These are phyloP conservation scores for Trachelus iudaicus DNA, from an alignment of 2,888 invertebrate species.

Conservation along the genomic window DNA sequence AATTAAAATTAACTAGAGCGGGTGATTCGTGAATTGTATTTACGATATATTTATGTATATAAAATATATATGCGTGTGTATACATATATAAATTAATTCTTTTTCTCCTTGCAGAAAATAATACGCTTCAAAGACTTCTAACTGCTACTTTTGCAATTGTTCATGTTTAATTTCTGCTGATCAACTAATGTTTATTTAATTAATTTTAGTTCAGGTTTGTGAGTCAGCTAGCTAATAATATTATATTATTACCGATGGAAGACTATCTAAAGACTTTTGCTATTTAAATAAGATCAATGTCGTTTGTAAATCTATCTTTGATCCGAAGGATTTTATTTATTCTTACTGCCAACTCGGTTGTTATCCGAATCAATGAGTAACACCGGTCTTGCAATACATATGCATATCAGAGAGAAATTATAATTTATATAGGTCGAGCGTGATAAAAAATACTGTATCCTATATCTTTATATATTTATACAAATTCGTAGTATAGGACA, in stretches of 20 bases:
- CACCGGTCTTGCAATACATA: not conserved
- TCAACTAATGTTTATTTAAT: too few relatives aligned
- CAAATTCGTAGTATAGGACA: not conserved
- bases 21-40: not conserved
- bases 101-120: not conserved
- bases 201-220: not conserved
- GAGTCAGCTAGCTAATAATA: not conserved
- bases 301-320: not conserved
- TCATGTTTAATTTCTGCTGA: not conserved
- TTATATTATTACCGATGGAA: not conserved
- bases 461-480: not conserved
- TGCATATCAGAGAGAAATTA: not conserved
- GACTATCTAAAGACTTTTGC: not conserved
- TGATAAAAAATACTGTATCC: not conserved
- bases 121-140: too few relatives aligned
- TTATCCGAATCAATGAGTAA: not conserved
- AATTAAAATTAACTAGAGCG: not conserved
- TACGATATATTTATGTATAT: too few relatives aligned
- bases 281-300: not conserved
- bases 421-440: not conserved
- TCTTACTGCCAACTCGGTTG: not conserved
- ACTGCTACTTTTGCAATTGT: not conserved
- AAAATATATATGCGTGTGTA: too few relatives aligned
- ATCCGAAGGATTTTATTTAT: not conserved
- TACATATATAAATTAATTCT: not conserved